Conservation (phyloP, 2,113 vertebrate genomes). For the Daboia siamensis region DNA sequence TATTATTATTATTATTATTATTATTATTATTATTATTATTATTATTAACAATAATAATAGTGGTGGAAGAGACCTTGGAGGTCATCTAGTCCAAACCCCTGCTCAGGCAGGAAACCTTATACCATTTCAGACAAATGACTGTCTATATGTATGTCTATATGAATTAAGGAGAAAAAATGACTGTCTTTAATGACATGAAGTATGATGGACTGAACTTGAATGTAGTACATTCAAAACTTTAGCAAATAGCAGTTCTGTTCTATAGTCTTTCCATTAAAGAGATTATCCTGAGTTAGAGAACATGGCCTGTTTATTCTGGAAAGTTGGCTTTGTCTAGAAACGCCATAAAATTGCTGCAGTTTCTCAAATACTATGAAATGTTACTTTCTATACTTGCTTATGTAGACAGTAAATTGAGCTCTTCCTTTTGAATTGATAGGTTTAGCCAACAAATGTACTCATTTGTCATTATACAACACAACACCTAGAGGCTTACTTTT, state of each 20-base stretch:
- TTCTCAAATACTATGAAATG: neutral
- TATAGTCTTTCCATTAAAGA: neutral
- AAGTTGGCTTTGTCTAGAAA: neutral
- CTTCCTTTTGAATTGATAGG: neutral
- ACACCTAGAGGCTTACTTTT: neutral
- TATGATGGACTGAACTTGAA: neutral
- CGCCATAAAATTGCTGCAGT: neutral
- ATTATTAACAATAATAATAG: too few relatives aligned
- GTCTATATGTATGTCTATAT: neutral
- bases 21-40: too few relatives aligned
- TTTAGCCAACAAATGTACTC: neutral
- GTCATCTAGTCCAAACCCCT: too few relatives aligned
- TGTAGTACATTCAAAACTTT: neutral
- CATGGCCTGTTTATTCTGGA: neutral
- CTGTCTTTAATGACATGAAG: neutral
- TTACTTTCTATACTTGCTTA: neutral
- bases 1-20: too few relatives aligned
- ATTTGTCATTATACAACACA: neutral
- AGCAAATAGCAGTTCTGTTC: neutral
- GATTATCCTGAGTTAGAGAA: neutral
- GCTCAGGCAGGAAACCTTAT: too few relatives aligned
- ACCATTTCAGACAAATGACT: neutral
- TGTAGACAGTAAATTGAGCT: neutral
- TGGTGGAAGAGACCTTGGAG: too few relatives aligned
- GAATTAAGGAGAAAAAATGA: neutral